A percentile compares a stretch with the other conserved stretches of the same genome.
Conservation (phyloP, 2,888 invertebrate genomes). For the Gibbula magus region DNA sequence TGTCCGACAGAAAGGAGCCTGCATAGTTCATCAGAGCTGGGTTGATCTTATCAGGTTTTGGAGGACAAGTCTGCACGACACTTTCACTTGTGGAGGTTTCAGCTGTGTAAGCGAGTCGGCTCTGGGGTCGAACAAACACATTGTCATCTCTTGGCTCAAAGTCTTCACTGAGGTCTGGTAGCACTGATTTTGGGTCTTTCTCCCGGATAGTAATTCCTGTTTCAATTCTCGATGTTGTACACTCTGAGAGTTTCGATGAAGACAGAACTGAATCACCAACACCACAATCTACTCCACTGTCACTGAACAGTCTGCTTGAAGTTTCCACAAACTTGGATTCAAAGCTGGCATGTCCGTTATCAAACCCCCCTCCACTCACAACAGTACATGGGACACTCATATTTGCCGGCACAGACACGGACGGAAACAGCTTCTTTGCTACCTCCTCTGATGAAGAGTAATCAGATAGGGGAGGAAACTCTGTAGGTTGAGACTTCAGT, state of each 20-base stretch:
- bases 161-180: neutral
- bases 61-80: neutral
- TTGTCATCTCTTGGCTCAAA: neutral
- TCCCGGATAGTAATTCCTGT: neutral
- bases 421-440: neutral
- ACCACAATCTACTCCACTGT: slow-evolving; percentile 24
- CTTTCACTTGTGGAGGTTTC: neutral
- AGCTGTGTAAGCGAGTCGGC: neutral
- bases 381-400: neutral
- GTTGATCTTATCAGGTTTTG: neutral
- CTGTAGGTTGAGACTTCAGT: neutral
- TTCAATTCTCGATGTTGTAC: neutral
- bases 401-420: neutral
- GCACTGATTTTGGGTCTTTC: neutral
- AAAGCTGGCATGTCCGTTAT: neutral
- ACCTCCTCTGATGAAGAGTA: neutral
- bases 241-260: neutral
- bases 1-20: slow-evolving; percentile 10
- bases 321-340: neutral
- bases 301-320: neutral
- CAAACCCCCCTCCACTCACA: neutral
- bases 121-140: neutral
- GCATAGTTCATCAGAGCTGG: neutral
- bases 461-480: neutral
- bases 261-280: neutral